Base-by-base conservation (phyloP, 2,797 vertebrate genomes). In the Poecilia picta region DNA sequence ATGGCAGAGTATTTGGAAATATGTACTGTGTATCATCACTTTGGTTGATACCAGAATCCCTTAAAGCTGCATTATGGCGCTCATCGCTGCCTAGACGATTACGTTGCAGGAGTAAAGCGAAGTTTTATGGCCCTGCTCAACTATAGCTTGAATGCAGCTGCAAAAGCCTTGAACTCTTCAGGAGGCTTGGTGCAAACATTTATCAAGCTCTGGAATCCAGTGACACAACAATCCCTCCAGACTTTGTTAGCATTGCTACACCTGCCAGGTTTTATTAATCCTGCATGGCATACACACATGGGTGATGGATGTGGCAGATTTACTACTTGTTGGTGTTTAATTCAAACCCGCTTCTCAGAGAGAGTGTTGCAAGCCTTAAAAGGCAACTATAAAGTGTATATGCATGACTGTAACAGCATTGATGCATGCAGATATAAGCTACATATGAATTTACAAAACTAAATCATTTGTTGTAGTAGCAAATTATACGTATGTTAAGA, bases 231-330 rank as follows among this genome's bases (percentile, higher is more conserved):
- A 68, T 53, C 62, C 72, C 62, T 71, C 62, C 62, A 62, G 76
- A 74, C 64, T 71, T 71, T 74, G 33, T 77, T 74, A 51, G 45
- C 31, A 73, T 75, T 0, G 0, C 64, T 62, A 46, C 70, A 71
- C 64, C 41, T 71, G 73, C 53, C 64, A 45, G 72, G 45, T 41
- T 71, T 78, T 75, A 71, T 75, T 62, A 82, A 78, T 75, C 72
- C 64, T 49, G 33, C 20, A 11, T 62, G 59, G 20, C 59, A 74
- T 59, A 51, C 25, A 31, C 49, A 31, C 68, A 73, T 6, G 16
- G 46, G 46, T 77, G 71, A 71, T 33, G 46, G 45, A 78, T 49
- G 72, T 72, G 81, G 66, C 15, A 8, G 72, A 75, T 74, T 78
- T 78, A 71, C 45, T 45, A 71, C 45, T 77, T 25, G 5, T 45